Conservation (phyloP, 1,140 invertebrate species). For the Pseudomyrmex concolor region DNA sequence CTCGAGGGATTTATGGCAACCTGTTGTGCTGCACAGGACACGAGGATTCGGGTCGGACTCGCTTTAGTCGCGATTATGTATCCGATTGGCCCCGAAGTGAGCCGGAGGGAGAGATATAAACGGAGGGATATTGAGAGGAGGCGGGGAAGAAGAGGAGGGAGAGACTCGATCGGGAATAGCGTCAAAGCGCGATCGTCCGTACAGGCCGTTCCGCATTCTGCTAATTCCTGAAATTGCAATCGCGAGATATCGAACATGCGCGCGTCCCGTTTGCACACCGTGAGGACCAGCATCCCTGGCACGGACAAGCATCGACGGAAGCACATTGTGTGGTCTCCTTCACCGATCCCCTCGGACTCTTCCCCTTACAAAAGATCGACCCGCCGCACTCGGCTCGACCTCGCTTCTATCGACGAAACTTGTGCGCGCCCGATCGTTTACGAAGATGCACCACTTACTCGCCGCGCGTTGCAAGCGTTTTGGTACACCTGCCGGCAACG, state of each 20-base stretch:
- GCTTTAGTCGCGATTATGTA: slow-evolving; percentile 59
- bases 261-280: slow-evolving; percentile 61
- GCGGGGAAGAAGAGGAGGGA: background rate
- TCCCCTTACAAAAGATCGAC: slow-evolving; percentile 15
- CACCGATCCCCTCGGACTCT: background rate
- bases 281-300: slow-evolving; percentile 68
- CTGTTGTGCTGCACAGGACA: slow-evolving; percentile 61
- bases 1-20: slow-evolving; percentile 48
- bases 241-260: slow-evolving; percentile 70
- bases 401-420: slow-evolving; percentile 51
- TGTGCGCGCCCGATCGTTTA: slow-evolving; percentile 41
- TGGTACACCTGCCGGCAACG: slow-evolving; percentile 34
- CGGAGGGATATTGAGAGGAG: background rate
- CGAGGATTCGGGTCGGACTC: slow-evolving; percentile 41
- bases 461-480: slow-evolving; percentile 57
- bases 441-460: slow-evolving; percentile 56
- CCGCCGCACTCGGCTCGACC: slow-evolving; percentile 20
- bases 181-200: slow-evolving; percentile 69
- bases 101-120: background rate
- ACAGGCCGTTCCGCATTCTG: slow-evolving; percentile 68
- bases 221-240: slow-evolving; percentile 72
- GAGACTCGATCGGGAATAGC: slow-evolving; percentile 66
- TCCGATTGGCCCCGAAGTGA: slow-evolving; percentile 49
- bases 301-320: slow-evolving; percentile 54
- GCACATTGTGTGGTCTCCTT: slow-evolving; percentile 48